Evolutionary conservation across 2,888 invertebrate genomes (phyloP).

Genomic region (Oligia strigilis): DNA sequence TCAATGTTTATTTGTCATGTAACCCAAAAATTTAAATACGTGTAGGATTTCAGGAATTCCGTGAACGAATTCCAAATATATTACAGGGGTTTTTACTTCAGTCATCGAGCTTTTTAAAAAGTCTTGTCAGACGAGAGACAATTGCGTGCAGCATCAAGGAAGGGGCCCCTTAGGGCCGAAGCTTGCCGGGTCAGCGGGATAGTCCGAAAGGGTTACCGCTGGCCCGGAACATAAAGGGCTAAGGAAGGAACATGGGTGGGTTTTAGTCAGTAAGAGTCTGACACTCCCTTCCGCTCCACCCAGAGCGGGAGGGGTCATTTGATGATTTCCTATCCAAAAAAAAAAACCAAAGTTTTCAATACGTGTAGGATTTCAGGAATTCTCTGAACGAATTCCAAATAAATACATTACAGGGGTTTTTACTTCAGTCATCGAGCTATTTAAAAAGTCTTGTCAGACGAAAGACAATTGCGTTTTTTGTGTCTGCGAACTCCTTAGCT

Average conservation of each 20-base stretch:
- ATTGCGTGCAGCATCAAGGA: not conserved
- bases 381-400: slow-evolving; percentile 56
- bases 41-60: slow-evolving; percentile 51
- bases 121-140: slow-evolving; percentile 34
- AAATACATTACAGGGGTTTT: slow-evolving; percentile 32
- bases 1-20: slow-evolving; percentile 34
- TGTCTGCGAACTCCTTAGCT: slow-evolving; percentile 55
- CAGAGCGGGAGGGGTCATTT: no score
- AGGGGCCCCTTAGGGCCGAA: no score
- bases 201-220: no score
- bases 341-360: slow-evolving; percentile 22
- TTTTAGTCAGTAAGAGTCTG: no score
- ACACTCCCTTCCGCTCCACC: no score
- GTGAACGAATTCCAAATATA: slow-evolving; percentile 49
- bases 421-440: slow-evolving; percentile 47
- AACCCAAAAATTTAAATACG: slow-evolving; percentile 29
- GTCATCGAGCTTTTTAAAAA: slow-evolving; percentile 52
- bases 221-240: no score
- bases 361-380: slow-evolving; percentile 51
- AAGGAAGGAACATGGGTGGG: no score
- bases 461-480: slow-evolving; percentile 44
- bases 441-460: slow-evolving; percentile 45
- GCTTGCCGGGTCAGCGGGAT: no score
- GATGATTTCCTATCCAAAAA: no score
- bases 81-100: slow-evolving; percentile 19